Evolutionary conservation across 2,113 vertebrate species (phyloP).

Genomic region (Nesoenas mayeri): DNA sequence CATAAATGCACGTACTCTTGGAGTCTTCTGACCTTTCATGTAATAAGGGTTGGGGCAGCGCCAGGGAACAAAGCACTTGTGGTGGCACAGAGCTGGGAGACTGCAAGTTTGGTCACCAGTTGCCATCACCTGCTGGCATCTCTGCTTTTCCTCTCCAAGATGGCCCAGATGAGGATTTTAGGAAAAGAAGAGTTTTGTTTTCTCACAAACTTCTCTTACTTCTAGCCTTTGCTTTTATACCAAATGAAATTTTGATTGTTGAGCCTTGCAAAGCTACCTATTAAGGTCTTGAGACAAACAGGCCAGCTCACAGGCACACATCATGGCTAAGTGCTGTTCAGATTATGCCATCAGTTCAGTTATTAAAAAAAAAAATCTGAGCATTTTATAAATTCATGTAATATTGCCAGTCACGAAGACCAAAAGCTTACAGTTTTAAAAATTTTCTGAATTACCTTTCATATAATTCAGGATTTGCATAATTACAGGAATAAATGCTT

Average conservation of each 20-base stretch:
- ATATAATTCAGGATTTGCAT: neutral
- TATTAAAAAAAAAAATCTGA: neutral
- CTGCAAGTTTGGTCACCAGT: rapidly evolving
- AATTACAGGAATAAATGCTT: neutral
- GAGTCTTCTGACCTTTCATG: rapidly evolving
- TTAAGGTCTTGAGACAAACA: neutral
- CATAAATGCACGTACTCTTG: neutral
- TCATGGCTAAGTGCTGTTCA: neutral
- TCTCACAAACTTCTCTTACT: neutral
- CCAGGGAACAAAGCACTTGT: rapidly evolving
- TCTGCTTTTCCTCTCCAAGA: neutral
- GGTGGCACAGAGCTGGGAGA: neutral
- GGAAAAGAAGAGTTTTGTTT: neutral
- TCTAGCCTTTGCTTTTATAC: neutral
- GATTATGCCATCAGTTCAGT: neutral
- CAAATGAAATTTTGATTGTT: neutral
- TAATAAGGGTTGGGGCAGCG: rapidly evolving
- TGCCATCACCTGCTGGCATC: neutral
- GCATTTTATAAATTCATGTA: neutral
- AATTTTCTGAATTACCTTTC: neutral
- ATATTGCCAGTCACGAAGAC: neutral
- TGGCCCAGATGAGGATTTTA: neutral
- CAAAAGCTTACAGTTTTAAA: neutral
- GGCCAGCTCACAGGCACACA: neutral
- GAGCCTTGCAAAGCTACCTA: neutral